phyloP scores from a whole-genome alignment of 2,888 invertebrate genomes.

The Masnerella sp. region DNA sequence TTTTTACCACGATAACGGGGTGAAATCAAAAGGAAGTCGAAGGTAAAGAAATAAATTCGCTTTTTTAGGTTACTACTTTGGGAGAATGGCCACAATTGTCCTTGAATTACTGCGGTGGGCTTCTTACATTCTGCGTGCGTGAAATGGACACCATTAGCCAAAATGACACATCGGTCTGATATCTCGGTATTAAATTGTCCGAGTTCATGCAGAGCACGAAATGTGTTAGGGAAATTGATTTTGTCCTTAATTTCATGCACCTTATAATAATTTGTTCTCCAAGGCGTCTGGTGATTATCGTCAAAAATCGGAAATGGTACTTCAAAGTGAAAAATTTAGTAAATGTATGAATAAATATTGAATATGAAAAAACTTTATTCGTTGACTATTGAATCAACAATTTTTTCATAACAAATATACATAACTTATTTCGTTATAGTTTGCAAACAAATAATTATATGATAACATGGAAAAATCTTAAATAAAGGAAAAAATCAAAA shows the following conservation, averaged over 20 bases:
- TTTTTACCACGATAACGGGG: too few relatives aligned
- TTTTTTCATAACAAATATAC: too few relatives aligned
- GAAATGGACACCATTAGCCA: constrained; percentile 33
- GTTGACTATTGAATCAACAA: too few relatives aligned
- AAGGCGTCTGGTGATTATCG: too few relatives aligned
- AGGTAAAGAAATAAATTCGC: not conserved
- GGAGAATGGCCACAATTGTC: constrained; percentile 1
- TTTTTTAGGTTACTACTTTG: not conserved
- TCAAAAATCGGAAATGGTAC: too few relatives aligned
- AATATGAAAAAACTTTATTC: too few relatives aligned
- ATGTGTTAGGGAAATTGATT: constrained; percentile 22
- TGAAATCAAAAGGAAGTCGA: not conserved
- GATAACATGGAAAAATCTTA: too few relatives aligned
- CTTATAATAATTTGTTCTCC: constrained; percentile 1
- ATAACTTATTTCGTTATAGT: too few relatives aligned
- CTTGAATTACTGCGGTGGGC: constrained; percentile 8
- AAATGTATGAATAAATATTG: too few relatives aligned
- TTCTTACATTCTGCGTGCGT: constrained; percentile 13
- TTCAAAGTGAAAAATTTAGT: not conserved
- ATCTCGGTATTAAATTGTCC: constrained; percentile 20
- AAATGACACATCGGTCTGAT: constrained; percentile 28
- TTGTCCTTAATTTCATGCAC: not conserved
- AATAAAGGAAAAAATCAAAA: too few relatives aligned
- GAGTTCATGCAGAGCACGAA: constrained; percentile 22
- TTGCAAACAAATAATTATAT: too few relatives aligned